phyloP scores from a whole-genome alignment of 2,888 invertebrate genomes.

The Zygaena filipendulae region DNA sequence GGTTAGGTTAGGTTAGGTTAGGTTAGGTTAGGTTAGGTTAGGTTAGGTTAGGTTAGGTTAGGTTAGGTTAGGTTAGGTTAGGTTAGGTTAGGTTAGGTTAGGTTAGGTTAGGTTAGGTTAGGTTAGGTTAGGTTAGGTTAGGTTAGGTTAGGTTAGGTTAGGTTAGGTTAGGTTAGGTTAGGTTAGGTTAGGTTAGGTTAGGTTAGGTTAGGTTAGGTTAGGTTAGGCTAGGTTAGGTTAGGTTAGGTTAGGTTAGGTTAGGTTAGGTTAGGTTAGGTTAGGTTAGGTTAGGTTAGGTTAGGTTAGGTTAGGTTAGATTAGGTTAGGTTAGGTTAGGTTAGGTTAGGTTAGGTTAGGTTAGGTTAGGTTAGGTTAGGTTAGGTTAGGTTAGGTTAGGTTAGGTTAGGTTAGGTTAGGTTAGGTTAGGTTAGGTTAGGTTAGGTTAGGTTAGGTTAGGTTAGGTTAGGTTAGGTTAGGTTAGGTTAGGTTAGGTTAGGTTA shows the following conservation, averaged over 20 bases:
- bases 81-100: slow-evolving; percentile 20
- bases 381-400: slow-evolving; percentile 14
- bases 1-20: slow-evolving; percentile 10
- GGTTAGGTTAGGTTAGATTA: slow-evolving; percentile 13
- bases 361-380: slow-evolving; percentile 12
- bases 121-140: slow-evolving; percentile 20
- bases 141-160: slow-evolving; percentile 19
- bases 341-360: slow-evolving; percentile 11
- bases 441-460: slow-evolving; percentile 13
- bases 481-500: slow-evolving; percentile 12
- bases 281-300: slow-evolving; percentile 14
- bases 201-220: slow-evolving; percentile 10
- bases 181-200: slow-evolving; percentile 17
- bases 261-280: slow-evolving; percentile 14
- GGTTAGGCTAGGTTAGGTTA: slow-evolving; percentile 9
- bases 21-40: slow-evolving; percentile 14
- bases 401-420: slow-evolving; percentile 13
- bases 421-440: slow-evolving; percentile 10
- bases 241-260: slow-evolving; percentile 11
- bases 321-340: slow-evolving; percentile 10
- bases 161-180: slow-evolving; percentile 18
- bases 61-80: slow-evolving; percentile 20
- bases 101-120: slow-evolving; percentile 20
- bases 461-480: slow-evolving; percentile 15
- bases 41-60: slow-evolving; percentile 17